These are phyloP conservation scores for Heloderma charlesbogerti DNA, from an alignment of 2,113 vertebrate species.

Conservation along the genomic window DNA sequence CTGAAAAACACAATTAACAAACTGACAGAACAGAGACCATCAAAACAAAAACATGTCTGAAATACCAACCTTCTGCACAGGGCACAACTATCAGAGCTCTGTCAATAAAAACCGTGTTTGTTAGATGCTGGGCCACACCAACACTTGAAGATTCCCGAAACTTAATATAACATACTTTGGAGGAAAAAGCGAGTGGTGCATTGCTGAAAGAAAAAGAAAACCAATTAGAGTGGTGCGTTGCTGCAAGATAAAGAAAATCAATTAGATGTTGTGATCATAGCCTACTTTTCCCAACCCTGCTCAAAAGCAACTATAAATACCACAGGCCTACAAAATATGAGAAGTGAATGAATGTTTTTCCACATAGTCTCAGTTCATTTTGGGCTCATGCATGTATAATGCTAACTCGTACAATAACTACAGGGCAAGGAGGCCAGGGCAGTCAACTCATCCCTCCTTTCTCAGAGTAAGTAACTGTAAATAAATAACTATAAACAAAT, in stretches of 20 bases:
- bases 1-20: constrained; percentile 61
- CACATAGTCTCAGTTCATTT: not conserved
- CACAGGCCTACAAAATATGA: not conserved
- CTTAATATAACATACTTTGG: constrained; percentile 99
- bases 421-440: no score
- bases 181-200: constrained; percentile 91
- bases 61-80: constrained; percentile 97
- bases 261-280: constrained; percentile 26
- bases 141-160: constrained; percentile 95
- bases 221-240: constrained; percentile 84
- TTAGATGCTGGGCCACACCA: constrained; percentile 98
- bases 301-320: not conserved
- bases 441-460: no score
- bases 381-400: not conserved
- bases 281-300: not conserved
- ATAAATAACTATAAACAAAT: no score
- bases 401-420: not conserved
- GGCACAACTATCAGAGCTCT: constrained; percentile 99
- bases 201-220: constrained; percentile 86
- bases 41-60: constrained; percentile 49
- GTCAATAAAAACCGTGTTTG: constrained; percentile 99
- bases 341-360: not conserved
- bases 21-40: constrained; percentile 64
- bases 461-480: no score
- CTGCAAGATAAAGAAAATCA: constrained; percentile 80